Conservation (phyloP, 2,888 invertebrate genomes). For the Coleophora deauratella region DNA sequence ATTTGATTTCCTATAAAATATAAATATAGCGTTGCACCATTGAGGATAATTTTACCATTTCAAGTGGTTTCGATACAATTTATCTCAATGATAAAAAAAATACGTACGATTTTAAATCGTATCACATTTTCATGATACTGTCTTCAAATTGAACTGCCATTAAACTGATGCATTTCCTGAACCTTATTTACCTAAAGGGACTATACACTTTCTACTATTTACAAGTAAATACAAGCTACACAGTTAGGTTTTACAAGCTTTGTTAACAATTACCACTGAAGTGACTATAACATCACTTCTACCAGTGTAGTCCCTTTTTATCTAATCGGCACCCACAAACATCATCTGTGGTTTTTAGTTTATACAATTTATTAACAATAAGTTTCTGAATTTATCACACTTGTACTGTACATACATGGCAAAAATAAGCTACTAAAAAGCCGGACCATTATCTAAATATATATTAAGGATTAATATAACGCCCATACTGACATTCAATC, state of each 20-base stretch:
- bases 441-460: constrained; percentile 21
- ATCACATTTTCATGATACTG: constrained; percentile 34
- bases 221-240: constrained; percentile 51
- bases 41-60: constrained; percentile 42
- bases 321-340: too few relatives aligned
- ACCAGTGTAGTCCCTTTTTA: constrained; percentile 17
- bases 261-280: constrained; percentile 39
- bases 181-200: constrained; percentile 36
- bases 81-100: constrained; percentile 45
- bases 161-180: constrained; percentile 35
- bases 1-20: constrained; percentile 58
- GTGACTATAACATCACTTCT: constrained; percentile 68
- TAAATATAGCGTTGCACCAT: constrained; percentile 58
- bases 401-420: constrained; percentile 64
- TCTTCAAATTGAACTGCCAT: constrained; percentile 35
- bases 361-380: constrained; percentile 24
- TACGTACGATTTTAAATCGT: constrained; percentile 59
- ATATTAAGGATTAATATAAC: too few relatives aligned
- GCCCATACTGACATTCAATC: neutral
- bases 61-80: constrained; percentile 31
- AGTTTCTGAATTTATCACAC: constrained; percentile 50
- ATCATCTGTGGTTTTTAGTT: constrained; percentile 6
- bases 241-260: constrained; percentile 41
- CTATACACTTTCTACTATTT: constrained; percentile 41
- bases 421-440: constrained; percentile 37